These are phyloP conservation scores for Chymomyza caudatula DNA, from an alignment of 2,888 invertebrate species.

Conservation along the genomic window DNA sequence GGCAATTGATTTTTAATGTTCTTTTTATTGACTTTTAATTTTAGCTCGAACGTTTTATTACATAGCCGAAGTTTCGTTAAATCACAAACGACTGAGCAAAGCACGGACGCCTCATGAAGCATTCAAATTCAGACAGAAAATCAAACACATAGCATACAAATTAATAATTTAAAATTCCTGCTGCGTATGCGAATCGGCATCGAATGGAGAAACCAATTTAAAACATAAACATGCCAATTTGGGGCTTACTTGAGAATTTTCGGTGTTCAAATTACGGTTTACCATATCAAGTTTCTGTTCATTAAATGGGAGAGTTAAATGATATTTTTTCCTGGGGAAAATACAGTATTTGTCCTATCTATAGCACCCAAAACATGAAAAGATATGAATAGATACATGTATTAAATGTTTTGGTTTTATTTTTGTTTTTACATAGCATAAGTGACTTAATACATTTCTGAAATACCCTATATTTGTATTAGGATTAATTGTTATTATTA, in stretches of 20 bases:
- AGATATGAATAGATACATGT: background rate
- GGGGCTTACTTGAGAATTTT: background rate
- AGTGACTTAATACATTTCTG: slow-evolving; percentile 59
- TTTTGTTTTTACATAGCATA: slow-evolving; percentile 1
- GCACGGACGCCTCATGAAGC: slow-evolving; percentile 36
- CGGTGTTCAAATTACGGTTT: background rate
- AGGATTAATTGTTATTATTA: slow-evolving; percentile 16
- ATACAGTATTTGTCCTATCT: too few species aligned
- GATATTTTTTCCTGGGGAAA: too few species aligned
- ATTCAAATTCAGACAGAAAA: slow-evolving; percentile 26
- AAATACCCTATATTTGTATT: slow-evolving; percentile 33
- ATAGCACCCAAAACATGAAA: background rate
- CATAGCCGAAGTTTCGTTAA: background rate
- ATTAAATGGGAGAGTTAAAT: background rate
- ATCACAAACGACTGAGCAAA: slow-evolving; percentile 21
- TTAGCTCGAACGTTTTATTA: slow-evolving; percentile 52
- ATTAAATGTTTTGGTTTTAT: background rate
- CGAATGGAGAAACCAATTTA: background rate
- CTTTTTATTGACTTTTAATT: slow-evolving; percentile 69
- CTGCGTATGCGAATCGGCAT: background rate
- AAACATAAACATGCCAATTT: background rate
- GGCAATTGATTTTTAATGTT: slow-evolving; percentile 54
- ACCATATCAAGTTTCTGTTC: too few species aligned
- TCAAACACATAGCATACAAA: slow-evolving; percentile 27
- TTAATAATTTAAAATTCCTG: slow-evolving; percentile 6